Percentiles rank a stretch among this genome's conserved stretches.
Conservation (phyloP, 2,797 vertebrate species). For the Sebastes steindachneri region DNA sequence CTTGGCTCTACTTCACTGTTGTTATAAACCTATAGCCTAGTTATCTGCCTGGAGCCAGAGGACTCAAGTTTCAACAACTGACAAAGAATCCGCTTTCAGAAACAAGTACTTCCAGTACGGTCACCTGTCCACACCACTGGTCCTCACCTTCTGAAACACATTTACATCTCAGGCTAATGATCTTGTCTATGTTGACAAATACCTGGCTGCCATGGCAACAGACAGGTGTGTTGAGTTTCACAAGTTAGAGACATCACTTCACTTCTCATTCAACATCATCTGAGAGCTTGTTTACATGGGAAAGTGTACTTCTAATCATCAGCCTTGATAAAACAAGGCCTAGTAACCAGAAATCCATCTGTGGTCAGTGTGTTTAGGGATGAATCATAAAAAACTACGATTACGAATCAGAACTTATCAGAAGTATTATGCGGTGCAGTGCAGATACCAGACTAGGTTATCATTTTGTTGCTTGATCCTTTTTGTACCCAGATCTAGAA, state of each 20-base stretch:
- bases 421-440: no score
- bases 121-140: neutral
- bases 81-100: no score
- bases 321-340: neutral
- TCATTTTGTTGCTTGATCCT: no score
- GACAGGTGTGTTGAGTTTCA: neutral
- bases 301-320: neutral
- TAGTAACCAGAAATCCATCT: no score
- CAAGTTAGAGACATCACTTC: neutral
- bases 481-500: neutral
- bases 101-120: neutral
- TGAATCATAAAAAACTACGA: neutral
- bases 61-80: neutral
- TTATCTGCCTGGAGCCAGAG: neutral
- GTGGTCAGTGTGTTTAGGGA: neutral
- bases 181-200: neutral
- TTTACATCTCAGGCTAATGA: neutral
- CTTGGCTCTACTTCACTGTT: no score
- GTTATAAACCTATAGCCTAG: no score
- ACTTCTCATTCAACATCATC: no score
- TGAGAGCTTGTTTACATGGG: neutral
- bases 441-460: no score
- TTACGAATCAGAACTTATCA: no score
- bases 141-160: neutral
- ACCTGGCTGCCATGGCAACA: slow-evolving; percentile 13